Evolutionary conservation across 2,888 invertebrate species (phyloP), one percentile per base, ranked within the genome.

Genomic region (Pseudococcus longispinus): DNA sequence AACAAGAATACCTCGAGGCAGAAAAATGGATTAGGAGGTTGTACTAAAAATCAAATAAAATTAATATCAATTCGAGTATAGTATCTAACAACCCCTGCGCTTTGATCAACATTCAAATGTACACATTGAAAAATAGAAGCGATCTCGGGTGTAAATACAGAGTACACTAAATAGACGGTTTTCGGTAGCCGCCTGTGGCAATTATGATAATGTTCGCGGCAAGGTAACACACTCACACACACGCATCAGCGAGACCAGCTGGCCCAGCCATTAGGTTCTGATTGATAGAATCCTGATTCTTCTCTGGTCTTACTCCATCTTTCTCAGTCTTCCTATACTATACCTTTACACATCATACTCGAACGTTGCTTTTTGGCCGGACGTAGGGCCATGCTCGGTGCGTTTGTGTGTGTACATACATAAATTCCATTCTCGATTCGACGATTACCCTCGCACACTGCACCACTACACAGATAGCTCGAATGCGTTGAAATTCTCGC

Each of bases 271-370:
- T 84, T 84, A 84, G 65, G 65, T 84, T 84, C 84, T 84, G 84
- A 84, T 84, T 84, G 84, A 84, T 84, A 65, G 84, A 84, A 84
- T 84, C 84, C 84, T 65, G 84, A 84, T 84, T 84, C 42, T 88
- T 29, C 80, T 74, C 65, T 65, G 60, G 65, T 51, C 83, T 37
- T 20, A 15, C 83, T 70, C 77, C 20, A 3, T 11, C 20, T 8
- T 20, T 18, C 11, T 37, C 23, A 2, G 13, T 13, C n/a, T 5
- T 20, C n/a, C n/a, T 37, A 4, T 29, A 70, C 70, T 46, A 13
- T 46, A 15, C 13, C 29, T 29, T 13, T 4, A 6, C 3, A 32
- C 13, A 37, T 29, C 18, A 26, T n/a, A n/a, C n/a, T n/a, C n/a
- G n/a, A 18, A 37, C 77, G 77, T n/a, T 37, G 37, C 37, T 37